A percentile compares a stretch with the other conserved stretches of the same genome.
Conservation (phyloP, 1,140 invertebrate genomes). For the Linepithema humile region DNA sequence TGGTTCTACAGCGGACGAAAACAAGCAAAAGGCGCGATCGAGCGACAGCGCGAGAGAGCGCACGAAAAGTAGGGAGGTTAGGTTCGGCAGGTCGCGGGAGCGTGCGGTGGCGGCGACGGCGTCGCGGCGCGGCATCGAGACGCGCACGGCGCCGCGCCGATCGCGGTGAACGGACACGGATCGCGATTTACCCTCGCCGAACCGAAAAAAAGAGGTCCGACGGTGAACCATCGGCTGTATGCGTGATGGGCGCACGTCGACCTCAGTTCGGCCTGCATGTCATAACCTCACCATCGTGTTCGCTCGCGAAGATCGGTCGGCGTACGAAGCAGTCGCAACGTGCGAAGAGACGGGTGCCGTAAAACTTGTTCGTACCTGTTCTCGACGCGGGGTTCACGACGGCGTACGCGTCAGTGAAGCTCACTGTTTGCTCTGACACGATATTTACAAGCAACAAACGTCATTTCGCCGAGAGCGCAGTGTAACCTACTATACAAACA, state of each 20-base stretch:
- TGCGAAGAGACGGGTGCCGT: background rate
- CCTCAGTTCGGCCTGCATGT: constrained; percentile 67
- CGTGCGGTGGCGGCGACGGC: constrained; percentile 48
- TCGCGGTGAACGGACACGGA: background rate
- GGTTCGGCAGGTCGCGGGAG: background rate
- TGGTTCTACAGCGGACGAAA: background rate
- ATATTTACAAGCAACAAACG: constrained; percentile 78
- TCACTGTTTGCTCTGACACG: constrained; percentile 69
- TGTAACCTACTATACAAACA: constrained; percentile 83
- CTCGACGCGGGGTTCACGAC: background rate
- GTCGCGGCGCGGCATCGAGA: constrained; percentile 66
- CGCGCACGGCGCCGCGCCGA: background rate
- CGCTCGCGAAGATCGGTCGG: background rate
- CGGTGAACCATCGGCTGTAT: constrained; percentile 71
- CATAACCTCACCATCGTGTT: constrained; percentile 76
- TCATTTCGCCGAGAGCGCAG: constrained; percentile 79
- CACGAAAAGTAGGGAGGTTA: constrained; percentile 14
- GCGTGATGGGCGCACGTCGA: constrained; percentile 12
- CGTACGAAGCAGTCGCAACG: background rate
- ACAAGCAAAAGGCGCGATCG: background rate
- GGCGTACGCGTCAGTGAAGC: constrained; percentile 31
- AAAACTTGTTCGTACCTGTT: background rate
- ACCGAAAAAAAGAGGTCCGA: constrained; percentile 53
- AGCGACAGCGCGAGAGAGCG: background rate
- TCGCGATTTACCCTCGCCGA: constrained; percentile 65